Base-by-base conservation (phyloP, 2,888 invertebrate species). In the Tenthredo scrophulariae region DNA sequence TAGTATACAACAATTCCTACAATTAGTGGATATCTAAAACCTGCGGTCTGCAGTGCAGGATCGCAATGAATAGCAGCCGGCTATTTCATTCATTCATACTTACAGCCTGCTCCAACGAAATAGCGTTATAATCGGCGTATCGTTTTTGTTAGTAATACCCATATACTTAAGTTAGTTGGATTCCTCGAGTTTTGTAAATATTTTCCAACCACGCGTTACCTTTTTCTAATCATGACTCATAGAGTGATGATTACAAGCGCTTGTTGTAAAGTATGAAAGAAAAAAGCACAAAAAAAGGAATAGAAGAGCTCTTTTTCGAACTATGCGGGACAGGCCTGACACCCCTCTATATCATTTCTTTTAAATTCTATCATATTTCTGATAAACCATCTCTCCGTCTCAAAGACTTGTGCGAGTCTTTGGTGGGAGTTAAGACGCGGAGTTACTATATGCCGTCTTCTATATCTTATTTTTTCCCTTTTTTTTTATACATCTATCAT, bases 41-140 rank as follows among this genome's bases (percentile, higher is more conserved):
- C 87, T 88, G 88, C 88, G 88, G 87, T 88, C 88, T 88, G 87
- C 37, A 37, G 37, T 74, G 87, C 87, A 58, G 86, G 88, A 29
- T 50, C 40, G 86, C 89, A 88, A 90, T 91, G 89, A 92, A 92
- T 91, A 91, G 90, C 89, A 89, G 88, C 88, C 88, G 89, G 89
- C 54, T 77, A 88, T 88, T 91, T 91, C 91, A 92, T 92, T 92
- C 91, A 92, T 91, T 89, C 89, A 46, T 87, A 86, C 62, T 26
- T 5, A 13, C 62, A 29, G 62, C 62, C 62, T 22, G 62, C 62
- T 29, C 62, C 4, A 13, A 29, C 62, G 26, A 62, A 62, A 62
- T 5, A 62, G 22, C 13, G 13, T 62, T 62, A 62, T 62, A 62
- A 29, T 26, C 62, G 10, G 22, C 26, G 62, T 29, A 13, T 26